Evolutionary conservation across 2,888 invertebrate species (phyloP).

Genomic region (Cyclophora albipunctata): DNA sequence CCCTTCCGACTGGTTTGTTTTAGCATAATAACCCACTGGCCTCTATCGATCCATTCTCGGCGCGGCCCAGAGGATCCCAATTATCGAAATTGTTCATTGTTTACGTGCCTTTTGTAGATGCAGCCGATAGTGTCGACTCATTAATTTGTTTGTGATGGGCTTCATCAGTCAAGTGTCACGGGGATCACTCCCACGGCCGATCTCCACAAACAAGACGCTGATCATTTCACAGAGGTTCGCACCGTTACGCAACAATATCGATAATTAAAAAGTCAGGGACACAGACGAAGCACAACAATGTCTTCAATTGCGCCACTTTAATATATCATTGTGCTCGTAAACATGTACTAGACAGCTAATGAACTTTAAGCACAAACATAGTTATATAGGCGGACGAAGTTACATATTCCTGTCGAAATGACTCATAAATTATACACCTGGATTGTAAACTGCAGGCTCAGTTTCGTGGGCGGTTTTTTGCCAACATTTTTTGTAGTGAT

Average conservation of each 20-base stretch:
- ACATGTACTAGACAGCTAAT: constrained; percentile 30
- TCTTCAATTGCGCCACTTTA: constrained; percentile 24
- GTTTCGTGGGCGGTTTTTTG: constrained; percentile 39
- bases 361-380: constrained; percentile 27
- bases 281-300: constrained; percentile 22
- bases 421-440: constrained; percentile 48
- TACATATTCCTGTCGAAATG: constrained; percentile 30
- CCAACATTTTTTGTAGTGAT: constrained; percentile 26
- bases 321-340: constrained; percentile 25
- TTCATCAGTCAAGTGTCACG: constrained; percentile 67
- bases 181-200: constrained; percentile 53
- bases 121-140: constrained; percentile 25
- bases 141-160: constrained; percentile 61
- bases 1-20: constrained; percentile 17
- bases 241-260: constrained; percentile 36
- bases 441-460: constrained; percentile 41
- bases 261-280: constrained; percentile 45
- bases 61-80: constrained; percentile 24
- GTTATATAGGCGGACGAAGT: constrained; percentile 10
- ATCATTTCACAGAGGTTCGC: constrained; percentile 40
- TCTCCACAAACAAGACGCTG: constrained; percentile 35
- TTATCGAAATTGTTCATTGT: constrained; percentile 37
- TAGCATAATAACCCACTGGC: constrained; percentile 21
- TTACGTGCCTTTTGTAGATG: constrained; percentile 10
- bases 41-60: constrained; percentile 12